phyloP scores from a whole-genome alignment of 2,113 vertebrate genomes.

The Ophiodon elongatus region DNA sequence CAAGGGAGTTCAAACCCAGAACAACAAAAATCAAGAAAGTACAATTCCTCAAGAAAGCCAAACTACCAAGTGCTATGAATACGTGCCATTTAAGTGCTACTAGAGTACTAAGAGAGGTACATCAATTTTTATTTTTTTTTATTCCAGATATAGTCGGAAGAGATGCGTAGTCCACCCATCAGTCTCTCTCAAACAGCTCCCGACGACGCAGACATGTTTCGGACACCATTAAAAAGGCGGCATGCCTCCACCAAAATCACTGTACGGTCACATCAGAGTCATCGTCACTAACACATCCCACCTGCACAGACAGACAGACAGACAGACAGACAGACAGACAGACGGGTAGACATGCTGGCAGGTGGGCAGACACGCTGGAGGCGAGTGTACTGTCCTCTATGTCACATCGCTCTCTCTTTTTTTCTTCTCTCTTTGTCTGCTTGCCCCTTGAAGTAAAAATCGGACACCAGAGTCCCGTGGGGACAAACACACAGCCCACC shows the following conservation, averaged over 20 bases:
- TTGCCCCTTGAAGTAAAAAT: conserved; percentile 46
- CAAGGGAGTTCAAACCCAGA: too few species aligned
- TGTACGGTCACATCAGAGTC: conserved; percentile 13
- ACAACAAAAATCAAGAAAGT: too few species aligned
- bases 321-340: background rate
- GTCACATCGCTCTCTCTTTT: conserved; percentile 19
- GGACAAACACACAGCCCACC: conserved; percentile 12
- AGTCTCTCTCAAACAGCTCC: too few species aligned
- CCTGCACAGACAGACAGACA: background rate
- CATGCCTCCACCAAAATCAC: conserved; percentile 14
- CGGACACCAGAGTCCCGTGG: conserved; percentile 15
- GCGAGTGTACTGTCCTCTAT: conserved; percentile 13
- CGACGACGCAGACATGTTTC: too few species aligned
- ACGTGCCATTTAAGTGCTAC: too few species aligned
- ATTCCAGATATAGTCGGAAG: too few species aligned
- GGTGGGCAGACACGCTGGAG: conserved; percentile 13
- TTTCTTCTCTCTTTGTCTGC: conserved; percentile 29
- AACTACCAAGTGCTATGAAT: too few species aligned
- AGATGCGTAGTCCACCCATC: too few species aligned
- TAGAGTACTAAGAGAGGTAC: too few species aligned
- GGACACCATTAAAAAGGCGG: conserved; percentile 40
- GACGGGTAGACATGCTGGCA: background rate
- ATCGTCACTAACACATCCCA: conserved; percentile 6
- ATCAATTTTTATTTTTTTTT: too few species aligned
- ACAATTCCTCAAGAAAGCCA: too few species aligned